Evolutionary conservation across 2,888 invertebrate species (phyloP), one percentile per base, ranked within the genome.

Genomic region (Nephrocerus scutellatus): DNA sequence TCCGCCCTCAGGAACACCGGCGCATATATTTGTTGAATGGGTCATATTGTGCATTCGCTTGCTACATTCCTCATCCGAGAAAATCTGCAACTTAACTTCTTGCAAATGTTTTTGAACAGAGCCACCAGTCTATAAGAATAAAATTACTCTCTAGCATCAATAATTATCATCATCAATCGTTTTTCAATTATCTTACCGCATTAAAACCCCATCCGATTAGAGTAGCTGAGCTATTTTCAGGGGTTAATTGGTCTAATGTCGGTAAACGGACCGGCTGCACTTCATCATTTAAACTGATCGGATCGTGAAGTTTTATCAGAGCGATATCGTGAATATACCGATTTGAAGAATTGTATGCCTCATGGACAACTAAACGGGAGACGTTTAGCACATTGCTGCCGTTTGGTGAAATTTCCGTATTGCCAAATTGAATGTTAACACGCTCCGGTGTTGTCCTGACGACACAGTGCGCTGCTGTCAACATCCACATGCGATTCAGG

Each of bases 1-100:
- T 5, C 71, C 70, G 9, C 71, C 72, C 37, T 62, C 63, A 2
- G 62, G 57, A 9, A 68, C 53, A 3, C 71, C 71, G 3, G 69
- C 71, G 46, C 72, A 72, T 23, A 72, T 54, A 44, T 70, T 67
- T n/a, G 59, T 62, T 2, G 38, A 22, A 39, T 64, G 59, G 16
- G 63, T 55, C 32, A 53, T 49, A 0, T 48, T 41, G 26, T 58
- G 49, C 36, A 68, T 65, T 0, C 56, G 55, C 5, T 48, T 44
- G 12, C 54, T 55, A 47, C 72, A 72, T 42, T 66, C 65, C 12
- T 53, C 57, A 37, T 70, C 62, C 31, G 62, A 54, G 38, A 64
- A 69, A 13, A 62, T 51, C 30, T 60, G 55, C 19, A 71, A 49
- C 9, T 61, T 50, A 3, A 67, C 71, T 45, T 63, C 62, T 41